These are phyloP conservation scores for Falco punctatus DNA, from an alignment of 2,113 vertebrate genomes.

Conservation along the genomic window DNA sequence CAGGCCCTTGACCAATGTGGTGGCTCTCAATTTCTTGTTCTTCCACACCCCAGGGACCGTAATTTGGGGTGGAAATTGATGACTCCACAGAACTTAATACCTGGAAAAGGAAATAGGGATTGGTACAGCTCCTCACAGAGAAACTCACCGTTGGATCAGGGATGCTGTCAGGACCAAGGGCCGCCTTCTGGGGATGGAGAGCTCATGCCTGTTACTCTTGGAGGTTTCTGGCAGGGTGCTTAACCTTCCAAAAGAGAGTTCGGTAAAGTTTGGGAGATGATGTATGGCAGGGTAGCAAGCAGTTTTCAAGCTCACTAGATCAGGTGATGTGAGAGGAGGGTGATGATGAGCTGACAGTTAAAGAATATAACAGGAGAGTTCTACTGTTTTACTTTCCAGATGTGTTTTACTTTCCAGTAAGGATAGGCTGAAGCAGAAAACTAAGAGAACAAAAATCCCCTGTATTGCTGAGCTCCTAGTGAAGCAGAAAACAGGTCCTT, in stretches of 20 bases:
- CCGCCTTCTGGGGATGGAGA: background rate
- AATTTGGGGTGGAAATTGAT: background rate
- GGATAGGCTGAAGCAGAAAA: background rate
- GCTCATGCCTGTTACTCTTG: background rate
- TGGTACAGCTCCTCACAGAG: background rate
- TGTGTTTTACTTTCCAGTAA: background rate
- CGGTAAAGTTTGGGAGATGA: background rate
- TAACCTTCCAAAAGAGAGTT: background rate
- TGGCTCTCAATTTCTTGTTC: background rate
- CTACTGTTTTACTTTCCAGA: background rate
- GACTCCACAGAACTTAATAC: background rate
- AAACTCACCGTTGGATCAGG: background rate
- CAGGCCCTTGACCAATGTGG: background rate
- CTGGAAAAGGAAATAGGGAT: background rate
- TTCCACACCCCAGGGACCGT: accelerated
- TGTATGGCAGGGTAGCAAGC: background rate
- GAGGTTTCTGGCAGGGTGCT: background rate
- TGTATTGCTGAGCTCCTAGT: background rate
- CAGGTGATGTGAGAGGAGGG: background rate
- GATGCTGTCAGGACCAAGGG: background rate
- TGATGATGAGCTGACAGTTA: background rate
- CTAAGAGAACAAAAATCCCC: background rate
- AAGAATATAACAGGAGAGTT: background rate
- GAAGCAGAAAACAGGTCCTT: background rate
- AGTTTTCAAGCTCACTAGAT: background rate